phyloP scores from a whole-genome alignment of 2,113 vertebrate species.

The Maccullochella peelii region DNA sequence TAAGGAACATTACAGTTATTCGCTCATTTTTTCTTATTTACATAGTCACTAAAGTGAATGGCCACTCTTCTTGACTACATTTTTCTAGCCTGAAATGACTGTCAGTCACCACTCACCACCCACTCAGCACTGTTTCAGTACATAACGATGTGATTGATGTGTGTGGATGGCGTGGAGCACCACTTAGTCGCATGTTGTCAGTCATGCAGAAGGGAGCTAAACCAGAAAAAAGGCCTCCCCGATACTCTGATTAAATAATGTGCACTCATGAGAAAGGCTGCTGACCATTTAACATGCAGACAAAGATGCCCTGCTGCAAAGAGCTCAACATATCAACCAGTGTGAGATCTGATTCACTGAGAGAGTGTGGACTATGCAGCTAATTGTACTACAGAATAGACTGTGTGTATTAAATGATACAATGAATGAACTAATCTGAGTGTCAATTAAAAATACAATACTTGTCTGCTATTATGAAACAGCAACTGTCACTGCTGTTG shows the following conservation, averaged over 20 bases:
- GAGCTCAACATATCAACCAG: background rate
- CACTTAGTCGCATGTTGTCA: constrained; percentile 55
- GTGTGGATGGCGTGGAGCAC: constrained; percentile 38
- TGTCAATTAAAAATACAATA: background rate
- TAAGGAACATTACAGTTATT: background rate
- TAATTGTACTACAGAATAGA: background rate
- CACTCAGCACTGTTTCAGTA: constrained; percentile 39
- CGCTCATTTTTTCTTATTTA: constrained; percentile 3
- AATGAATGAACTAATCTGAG: background rate
- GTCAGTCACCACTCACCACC: constrained; percentile 59
- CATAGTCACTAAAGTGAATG: constrained; percentile 3
- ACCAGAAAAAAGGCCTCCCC: constrained; percentile 18
- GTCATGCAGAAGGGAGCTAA: constrained; percentile 39
- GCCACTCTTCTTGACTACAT: constrained; percentile 19
- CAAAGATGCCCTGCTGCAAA: constrained; percentile 13
- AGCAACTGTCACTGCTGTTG: background rate
- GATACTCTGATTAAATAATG: constrained; percentile 51
- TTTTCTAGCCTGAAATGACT: constrained; percentile 41
- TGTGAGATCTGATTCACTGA: constrained; percentile 26
- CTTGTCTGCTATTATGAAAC: constrained; percentile 3
- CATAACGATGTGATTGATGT: constrained; percentile 68
- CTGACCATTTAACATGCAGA: constrained; percentile 30
- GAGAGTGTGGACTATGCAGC: background rate
- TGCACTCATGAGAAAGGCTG: constrained; percentile 21
- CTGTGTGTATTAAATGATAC: background rate